Conservation (phyloP, 1,140 invertebrate genomes). For the Microvelia longipes region DNA sequence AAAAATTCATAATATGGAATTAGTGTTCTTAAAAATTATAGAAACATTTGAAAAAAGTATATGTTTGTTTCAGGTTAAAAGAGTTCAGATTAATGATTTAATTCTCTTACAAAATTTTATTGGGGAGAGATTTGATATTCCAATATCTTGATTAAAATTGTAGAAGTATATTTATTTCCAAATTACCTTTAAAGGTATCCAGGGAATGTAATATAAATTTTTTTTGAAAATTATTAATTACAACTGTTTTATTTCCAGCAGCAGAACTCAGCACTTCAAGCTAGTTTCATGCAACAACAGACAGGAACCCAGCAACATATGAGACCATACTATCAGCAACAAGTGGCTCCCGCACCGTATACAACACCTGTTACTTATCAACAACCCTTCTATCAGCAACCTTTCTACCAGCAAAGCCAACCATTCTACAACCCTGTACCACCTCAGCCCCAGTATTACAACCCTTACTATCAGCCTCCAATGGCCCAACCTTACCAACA, state of each 20-base stretch:
- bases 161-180: too few relatives aligned
- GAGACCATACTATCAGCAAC: slow-evolving; percentile 6
- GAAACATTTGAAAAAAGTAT: too few relatives aligned
- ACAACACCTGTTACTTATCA: slow-evolving; percentile 10
- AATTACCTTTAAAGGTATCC: too few relatives aligned
- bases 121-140: too few relatives aligned
- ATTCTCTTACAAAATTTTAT: too few relatives aligned
- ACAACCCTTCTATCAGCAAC: slow-evolving; percentile 1
- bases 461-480: slow-evolving; percentile 4
- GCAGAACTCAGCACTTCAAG: neutral
- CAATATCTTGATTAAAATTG: too few relatives aligned
- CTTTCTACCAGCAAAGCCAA: slow-evolving; percentile 1
- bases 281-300: neutral
- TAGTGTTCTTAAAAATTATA: too few relatives aligned
- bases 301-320: slow-evolving; percentile 3
- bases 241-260: neutral
- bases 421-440: neutral
- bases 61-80: too few relatives aligned
- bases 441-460: neutral
- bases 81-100: too few relatives aligned
- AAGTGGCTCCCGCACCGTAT: slow-evolving; percentile 4
- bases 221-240: too few relatives aligned
- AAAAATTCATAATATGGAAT: too few relatives aligned
- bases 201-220: too few relatives aligned
- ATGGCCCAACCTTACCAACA: neutral